Percentiles rank a stretch among this genome's conserved stretches.
phyloP scores from a whole-genome alignment of 2,113 vertebrate species.

The Zosterops borbonicus region DNA sequence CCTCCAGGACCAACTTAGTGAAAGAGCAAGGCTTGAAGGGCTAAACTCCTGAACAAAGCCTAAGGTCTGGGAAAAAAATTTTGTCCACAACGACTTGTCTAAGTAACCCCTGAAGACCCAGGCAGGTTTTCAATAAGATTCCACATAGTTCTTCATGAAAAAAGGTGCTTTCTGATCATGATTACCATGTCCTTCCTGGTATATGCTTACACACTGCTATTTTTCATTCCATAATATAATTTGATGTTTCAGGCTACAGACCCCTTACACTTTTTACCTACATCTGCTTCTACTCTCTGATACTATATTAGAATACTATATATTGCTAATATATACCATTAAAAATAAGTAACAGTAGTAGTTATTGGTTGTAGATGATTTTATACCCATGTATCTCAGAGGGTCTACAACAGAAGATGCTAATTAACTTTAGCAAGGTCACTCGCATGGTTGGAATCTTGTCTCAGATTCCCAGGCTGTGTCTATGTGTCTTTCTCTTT shows the following conservation, averaged over 20 bases:
- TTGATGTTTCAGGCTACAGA: neutral
- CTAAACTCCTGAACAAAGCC: neutral
- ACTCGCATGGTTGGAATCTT: neutral
- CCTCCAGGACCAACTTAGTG: neutral
- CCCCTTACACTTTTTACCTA: neutral
- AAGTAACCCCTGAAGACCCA: neutral
- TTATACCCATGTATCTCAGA: neutral
- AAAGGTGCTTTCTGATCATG: neutral
- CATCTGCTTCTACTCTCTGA: neutral
- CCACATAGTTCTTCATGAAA: neutral
- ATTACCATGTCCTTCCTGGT: rapidly evolving
- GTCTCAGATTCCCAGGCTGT: neutral
- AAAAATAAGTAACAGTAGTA: neutral
- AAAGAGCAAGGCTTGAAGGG: neutral
- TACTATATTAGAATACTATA: neutral
- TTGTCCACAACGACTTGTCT: neutral
- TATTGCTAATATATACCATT: no score
- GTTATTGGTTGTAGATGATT: neutral
- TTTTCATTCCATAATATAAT: neutral
- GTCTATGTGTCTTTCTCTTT: neutral
- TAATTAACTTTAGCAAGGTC: neutral
- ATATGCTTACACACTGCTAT: neutral
- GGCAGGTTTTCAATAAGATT: neutral
- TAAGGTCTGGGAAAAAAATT: neutral
- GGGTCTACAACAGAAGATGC: neutral